Conservation (phyloP, 2,113 vertebrate species). For the Galeopterus variegatus region DNA sequence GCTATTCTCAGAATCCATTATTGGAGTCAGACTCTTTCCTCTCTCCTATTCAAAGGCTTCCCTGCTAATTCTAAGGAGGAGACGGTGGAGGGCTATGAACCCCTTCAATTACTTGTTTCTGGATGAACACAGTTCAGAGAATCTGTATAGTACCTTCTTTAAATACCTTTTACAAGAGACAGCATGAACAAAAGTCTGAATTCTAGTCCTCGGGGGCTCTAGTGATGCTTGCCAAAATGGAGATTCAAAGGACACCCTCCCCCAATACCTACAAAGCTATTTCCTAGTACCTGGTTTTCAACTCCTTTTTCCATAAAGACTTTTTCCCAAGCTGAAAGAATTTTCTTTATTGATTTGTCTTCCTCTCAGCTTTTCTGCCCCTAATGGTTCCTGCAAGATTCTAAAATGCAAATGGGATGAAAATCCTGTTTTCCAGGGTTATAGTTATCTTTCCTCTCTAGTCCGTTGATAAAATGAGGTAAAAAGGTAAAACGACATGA, state of each 20-base stretch:
- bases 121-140: slow-evolving; percentile 36
- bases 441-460: not conserved
- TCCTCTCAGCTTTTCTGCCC: not conserved
- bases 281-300: not conserved
- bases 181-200: not conserved
- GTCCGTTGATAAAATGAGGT: not conserved
- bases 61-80: slow-evolving; percentile 8
- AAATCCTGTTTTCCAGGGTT: not conserved
- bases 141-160: slow-evolving; percentile 7
- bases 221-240: not conserved
- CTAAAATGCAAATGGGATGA: slow-evolving; percentile 29
- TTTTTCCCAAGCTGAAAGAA: not conserved
- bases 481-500: not conserved
- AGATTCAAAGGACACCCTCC: not conserved
- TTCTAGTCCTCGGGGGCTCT: not conserved
- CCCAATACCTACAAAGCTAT: not conserved
- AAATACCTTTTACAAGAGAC: slow-evolving; percentile 7
- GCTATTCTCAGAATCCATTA: slow-evolving; percentile 55
- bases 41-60: slow-evolving; percentile 3
- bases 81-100: not conserved
- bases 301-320: not conserved
- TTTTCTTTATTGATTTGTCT: slow-evolving; percentile 17
- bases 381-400: slow-evolving; percentile 12
- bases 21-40: slow-evolving; percentile 20
- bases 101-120: slow-evolving; percentile 58